These are phyloP conservation scores for Silurus asotus DNA, from an alignment of 2,113 vertebrate genomes.

Conservation along the genomic window DNA sequence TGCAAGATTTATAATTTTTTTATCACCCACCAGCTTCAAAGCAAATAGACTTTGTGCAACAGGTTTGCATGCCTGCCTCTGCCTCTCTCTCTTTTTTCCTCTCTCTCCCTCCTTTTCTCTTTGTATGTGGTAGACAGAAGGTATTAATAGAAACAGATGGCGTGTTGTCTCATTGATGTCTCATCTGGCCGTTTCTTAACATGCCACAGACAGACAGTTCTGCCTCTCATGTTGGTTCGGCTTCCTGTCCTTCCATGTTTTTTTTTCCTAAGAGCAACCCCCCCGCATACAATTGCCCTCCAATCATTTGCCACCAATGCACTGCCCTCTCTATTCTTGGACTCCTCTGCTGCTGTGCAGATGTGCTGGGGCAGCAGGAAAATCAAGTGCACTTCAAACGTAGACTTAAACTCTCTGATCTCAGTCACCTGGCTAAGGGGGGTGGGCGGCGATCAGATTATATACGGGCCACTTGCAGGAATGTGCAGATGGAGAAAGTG, in stretches of 20 bases:
- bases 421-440: slow-evolving; percentile 42
- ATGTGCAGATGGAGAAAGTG: slow-evolving; percentile 8
- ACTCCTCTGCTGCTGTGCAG: slow-evolving; percentile 27
- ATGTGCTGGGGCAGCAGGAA: slow-evolving; percentile 30
- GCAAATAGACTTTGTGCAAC: slow-evolving; percentile 40
- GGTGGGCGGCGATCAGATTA: not conserved
- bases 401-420: slow-evolving; percentile 37
- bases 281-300: not conserved
- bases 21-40: slow-evolving; percentile 41
- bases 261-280: slow-evolving; percentile 25
- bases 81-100: not conserved
- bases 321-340: not conserved
- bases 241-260: slow-evolving; percentile 41
- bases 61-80: slow-evolving; percentile 47
- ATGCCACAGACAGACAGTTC: slow-evolving; percentile 21
- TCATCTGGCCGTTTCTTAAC: slow-evolving; percentile 45
- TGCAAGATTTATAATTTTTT: slow-evolving; percentile 38
- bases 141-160: slow-evolving; percentile 55
- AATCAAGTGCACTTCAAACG: slow-evolving; percentile 48
- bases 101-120: slow-evolving; percentile 34
- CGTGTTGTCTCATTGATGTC: slow-evolving; percentile 49
- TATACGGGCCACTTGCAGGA: slow-evolving; percentile 26
- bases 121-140: slow-evolving; percentile 15
- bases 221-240: slow-evolving; percentile 22
- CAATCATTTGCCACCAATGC: slow-evolving; percentile 6